A percentile compares a stretch with the other conserved stretches of the same genome.
Conservation (phyloP, 1,140 invertebrate genomes). For the Aphelenchoides fujianensis region DNA sequence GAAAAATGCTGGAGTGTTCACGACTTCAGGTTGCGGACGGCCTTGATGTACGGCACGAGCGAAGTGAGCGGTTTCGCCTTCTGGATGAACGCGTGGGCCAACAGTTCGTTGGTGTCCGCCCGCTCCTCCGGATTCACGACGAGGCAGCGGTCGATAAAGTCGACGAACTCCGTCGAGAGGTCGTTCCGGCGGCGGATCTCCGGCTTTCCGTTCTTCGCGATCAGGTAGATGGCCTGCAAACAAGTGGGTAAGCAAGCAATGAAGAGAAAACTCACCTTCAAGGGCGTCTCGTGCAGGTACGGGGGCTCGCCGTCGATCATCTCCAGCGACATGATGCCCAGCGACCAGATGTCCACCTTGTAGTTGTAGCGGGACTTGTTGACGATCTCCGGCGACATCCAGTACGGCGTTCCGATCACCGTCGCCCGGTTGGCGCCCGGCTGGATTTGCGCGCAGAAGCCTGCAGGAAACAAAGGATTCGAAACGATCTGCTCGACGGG, state of each 20-base stretch:
- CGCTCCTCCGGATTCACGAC: conserved; percentile 50
- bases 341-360: conserved; percentile 61
- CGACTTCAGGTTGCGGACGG: conserved; percentile 44
- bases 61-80: conserved; percentile 53
- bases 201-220: conserved; percentile 62
- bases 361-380: conserved; percentile 59
- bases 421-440: conserved; percentile 57
- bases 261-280: conserved; percentile 46
- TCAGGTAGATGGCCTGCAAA: conserved; percentile 60
- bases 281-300: conserved; percentile 58
- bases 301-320: conserved; percentile 63
- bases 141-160: conserved; percentile 58
- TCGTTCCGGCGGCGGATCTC: conserved; percentile 55
- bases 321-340: conserved; percentile 59
- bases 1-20: neutral
- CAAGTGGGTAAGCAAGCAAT: conserved; percentile 2
- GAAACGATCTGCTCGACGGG: conserved; percentile 47
- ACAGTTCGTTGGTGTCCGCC: conserved; percentile 55
- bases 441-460: conserved; percentile 62
- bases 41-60: conserved; percentile 59
- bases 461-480: too few relatives aligned
- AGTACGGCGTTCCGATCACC: conserved; percentile 76
- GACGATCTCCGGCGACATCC: conserved; percentile 83
- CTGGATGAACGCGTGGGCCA: conserved; percentile 54
- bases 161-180: conserved; percentile 52